Evolutionary conservation across 2,797 vertebrate genomes (phyloP).

Genomic region (Sebastes nivosus): DNA sequence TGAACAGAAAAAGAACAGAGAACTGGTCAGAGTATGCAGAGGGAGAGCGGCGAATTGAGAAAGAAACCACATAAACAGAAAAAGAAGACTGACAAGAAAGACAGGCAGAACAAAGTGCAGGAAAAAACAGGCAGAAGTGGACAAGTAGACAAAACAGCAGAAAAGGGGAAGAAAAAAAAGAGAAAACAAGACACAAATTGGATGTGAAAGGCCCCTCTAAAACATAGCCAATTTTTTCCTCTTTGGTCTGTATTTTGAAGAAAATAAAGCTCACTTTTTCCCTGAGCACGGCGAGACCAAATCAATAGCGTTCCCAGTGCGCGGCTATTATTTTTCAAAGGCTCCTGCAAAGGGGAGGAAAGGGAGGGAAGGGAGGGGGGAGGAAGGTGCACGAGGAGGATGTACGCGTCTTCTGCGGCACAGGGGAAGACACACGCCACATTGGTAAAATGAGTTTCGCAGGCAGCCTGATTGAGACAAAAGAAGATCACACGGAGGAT

Average conservation of each 20-base stretch:
- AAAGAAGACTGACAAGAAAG: slow-evolving; percentile 21
- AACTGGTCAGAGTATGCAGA: not conserved
- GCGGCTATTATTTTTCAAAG: slow-evolving; percentile 77
- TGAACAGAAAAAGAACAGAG: not conserved
- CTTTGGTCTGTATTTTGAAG: slow-evolving; percentile 67
- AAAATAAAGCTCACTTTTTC: slow-evolving; percentile 71
- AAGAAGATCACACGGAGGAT: not conserved
- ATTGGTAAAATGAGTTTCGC: slow-evolving; percentile 26
- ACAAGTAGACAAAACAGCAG: slow-evolving; percentile 37
- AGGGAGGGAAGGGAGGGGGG: not conserved
- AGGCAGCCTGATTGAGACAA: slow-evolving; percentile 28
- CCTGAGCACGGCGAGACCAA: slow-evolving; percentile 54
- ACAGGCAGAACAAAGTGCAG: slow-evolving; percentile 13
- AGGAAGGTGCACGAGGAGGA: not conserved
- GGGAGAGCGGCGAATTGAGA: not conserved
- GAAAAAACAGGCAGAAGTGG: slow-evolving; percentile 37
- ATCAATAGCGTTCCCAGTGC: slow-evolving; percentile 75
- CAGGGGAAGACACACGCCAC: not conserved
- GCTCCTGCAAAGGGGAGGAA: slow-evolving; percentile 45
- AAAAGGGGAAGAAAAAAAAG: slow-evolving; percentile 20
- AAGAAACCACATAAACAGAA: slow-evolving; percentile 28
- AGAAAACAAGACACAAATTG: slow-evolving; percentile 56
- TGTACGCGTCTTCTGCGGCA: slow-evolving; percentile 10
- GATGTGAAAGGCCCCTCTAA: slow-evolving; percentile 61
- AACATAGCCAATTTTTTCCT: slow-evolving; percentile 53